phyloP scores from a whole-genome alignment of 2,797 vertebrate genomes.

The Pogonophryne albipinna region DNA sequence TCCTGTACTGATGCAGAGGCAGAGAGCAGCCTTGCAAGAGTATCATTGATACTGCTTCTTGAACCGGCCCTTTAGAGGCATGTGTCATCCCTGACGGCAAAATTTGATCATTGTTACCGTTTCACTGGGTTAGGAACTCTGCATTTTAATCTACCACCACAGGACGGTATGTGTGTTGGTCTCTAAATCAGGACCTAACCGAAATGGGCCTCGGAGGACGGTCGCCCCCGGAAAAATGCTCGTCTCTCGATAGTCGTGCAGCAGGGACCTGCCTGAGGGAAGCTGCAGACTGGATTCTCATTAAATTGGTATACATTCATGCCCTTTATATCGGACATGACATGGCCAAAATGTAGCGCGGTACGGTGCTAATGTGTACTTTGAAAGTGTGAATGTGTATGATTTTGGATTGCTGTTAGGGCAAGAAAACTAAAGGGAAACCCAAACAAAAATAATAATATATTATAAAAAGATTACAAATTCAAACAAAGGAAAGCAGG shows the following conservation, averaged over 20 bases:
- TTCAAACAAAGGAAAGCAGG: neutral
- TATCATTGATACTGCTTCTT: constrained; percentile 20
- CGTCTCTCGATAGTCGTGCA: constrained; percentile 4
- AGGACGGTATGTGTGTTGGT: constrained; percentile 14
- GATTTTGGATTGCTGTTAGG: neutral
- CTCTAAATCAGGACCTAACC: constrained; percentile 38
- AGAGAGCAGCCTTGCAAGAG: constrained; percentile 11
- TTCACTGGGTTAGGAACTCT: constrained; percentile 21
- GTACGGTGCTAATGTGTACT: neutral
- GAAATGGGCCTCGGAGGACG: constrained; percentile 13
- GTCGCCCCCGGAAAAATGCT: constrained; percentile 32
- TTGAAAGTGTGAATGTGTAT: neutral
- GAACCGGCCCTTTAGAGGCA: constrained; percentile 14
- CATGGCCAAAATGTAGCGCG: neutral
- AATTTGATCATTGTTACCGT: constrained; percentile 40
- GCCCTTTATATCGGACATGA: constrained; percentile 2
- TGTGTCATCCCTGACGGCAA: constrained; percentile 11
- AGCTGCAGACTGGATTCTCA: constrained; percentile 5
- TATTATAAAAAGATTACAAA: neutral
- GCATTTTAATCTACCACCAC: constrained; percentile 35
- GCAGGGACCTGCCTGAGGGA: constrained; percentile 3
- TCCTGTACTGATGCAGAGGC: constrained; percentile 10
- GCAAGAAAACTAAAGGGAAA: neutral
- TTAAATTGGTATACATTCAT: constrained; percentile 6
- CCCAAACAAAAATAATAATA: neutral